These are phyloP conservation scores for Sminthurides aquaticus DNA, from an alignment of 2,888 invertebrate genomes.

Conservation along the genomic window DNA sequence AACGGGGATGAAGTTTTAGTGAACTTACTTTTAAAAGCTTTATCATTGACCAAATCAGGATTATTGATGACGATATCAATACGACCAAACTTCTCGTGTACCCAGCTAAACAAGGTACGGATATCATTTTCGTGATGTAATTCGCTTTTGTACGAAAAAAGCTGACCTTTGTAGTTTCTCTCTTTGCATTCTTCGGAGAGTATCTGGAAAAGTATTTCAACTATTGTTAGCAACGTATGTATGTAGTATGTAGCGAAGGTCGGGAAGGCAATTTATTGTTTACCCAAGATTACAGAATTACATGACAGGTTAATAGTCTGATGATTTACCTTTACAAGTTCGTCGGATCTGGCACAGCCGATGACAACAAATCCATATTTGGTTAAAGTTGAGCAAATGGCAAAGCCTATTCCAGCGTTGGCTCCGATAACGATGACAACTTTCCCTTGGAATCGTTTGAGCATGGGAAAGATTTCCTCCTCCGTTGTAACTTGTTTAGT, in stretches of 20 bases:
- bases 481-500: conserved; percentile 14
- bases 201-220: conserved; percentile 8
- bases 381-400: conserved; percentile 5
- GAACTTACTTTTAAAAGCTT: conserved; percentile 8
- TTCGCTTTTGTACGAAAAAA: conserved; percentile 13
- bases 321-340: conserved; percentile 15
- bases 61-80: conserved; percentile 22
- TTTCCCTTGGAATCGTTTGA: neutral
- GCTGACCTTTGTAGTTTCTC: conserved; percentile 19
- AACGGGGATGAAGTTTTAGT: too few species aligned
- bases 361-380: conserved; percentile 16
- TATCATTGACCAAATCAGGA: conserved; percentile 16
- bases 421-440: conserved; percentile 18
- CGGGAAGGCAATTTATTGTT: too few species aligned
- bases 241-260: neutral
- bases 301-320: too few species aligned
- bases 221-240: neutral
- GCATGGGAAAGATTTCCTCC: neutral
- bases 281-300: too few species aligned
- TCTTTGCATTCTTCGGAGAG: conserved; percentile 18
- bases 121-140: conserved; percentile 15
- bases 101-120: conserved; percentile 12
- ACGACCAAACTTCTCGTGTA: conserved; percentile 16
- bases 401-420: conserved; percentile 8
- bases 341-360: conserved; percentile 14